phyloP scores from a whole-genome alignment of 2,113 vertebrate genomes.

The Brevimyrus niger region DNA sequence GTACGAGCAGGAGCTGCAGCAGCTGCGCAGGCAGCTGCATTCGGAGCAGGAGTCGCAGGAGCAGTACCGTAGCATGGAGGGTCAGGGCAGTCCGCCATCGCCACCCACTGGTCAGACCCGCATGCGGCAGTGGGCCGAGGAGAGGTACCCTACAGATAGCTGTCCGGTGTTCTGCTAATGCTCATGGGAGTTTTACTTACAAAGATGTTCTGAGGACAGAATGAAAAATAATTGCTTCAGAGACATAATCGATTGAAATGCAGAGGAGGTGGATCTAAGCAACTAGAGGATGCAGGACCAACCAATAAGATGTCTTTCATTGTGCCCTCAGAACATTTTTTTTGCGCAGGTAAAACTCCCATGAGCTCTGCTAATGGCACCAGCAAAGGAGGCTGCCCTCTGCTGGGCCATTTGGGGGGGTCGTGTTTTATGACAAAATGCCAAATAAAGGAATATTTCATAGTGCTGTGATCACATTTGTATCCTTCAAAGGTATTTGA shows the following conservation, averaged over 20 bases:
- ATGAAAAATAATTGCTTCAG: too few relatives aligned
- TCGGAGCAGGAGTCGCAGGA: slow-evolving; percentile 52
- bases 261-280: too few relatives aligned
- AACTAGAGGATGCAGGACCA: too few relatives aligned
- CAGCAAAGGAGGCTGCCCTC: neutral
- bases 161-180: too few relatives aligned
- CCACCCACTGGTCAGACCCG: slow-evolving; percentile 79
- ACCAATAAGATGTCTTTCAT: too few relatives aligned
- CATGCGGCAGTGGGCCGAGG: slow-evolving; percentile 83
- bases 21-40: slow-evolving; percentile 69
- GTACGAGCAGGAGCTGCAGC: slow-evolving; percentile 89
- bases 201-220: too few relatives aligned
- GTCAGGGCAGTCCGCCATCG: slow-evolving; percentile 59
- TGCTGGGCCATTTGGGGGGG: neutral
- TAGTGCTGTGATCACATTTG: neutral
- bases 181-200: too few relatives aligned
- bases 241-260: too few relatives aligned
- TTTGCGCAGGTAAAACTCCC: too few relatives aligned
- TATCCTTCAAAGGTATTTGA: neutral
- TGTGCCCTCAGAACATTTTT: too few relatives aligned
- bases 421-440: neutral
- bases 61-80: slow-evolving; percentile 75
- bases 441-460: neutral
- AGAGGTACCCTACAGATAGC: slow-evolving; percentile 62
- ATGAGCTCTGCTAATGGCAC: neutral